Conservation (phyloP, 2,113 vertebrate genomes). For the Sceloporus undulatus region DNA sequence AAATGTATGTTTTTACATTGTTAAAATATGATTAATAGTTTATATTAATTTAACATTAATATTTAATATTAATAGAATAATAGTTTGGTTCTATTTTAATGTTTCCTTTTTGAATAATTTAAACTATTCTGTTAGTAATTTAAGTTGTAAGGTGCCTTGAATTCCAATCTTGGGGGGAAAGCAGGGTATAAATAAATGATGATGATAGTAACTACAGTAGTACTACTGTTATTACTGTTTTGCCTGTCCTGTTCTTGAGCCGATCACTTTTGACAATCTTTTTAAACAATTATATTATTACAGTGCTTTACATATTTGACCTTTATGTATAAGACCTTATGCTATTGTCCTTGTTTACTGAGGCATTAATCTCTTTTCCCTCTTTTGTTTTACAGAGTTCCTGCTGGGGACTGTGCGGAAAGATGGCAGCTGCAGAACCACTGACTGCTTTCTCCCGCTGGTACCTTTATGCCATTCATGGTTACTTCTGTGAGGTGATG, state of each 20-base stretch:
- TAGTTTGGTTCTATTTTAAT: too few relatives aligned
- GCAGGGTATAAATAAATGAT: too few relatives aligned
- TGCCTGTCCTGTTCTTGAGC: neutral
- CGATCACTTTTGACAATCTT: neutral
- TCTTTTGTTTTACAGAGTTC: constrained; percentile 60
- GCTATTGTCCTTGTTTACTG: neutral
- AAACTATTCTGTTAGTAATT: too few relatives aligned
- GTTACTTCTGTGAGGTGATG: constrained; percentile 99
- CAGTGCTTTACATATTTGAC: neutral
- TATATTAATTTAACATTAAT: too few relatives aligned
- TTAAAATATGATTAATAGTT: too few relatives aligned
- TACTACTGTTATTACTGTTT: too few relatives aligned
- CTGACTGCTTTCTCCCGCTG: constrained; percentile 93
- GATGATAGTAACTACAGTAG: too few relatives aligned
- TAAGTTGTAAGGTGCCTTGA: too few relatives aligned
- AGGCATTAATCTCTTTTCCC: neutral
- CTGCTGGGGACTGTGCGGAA: constrained; percentile 56
- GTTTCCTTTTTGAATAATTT: too few relatives aligned
- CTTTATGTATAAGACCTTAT: neutral
- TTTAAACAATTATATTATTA: neutral
- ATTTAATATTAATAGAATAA: too few relatives aligned
- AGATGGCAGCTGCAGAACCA: constrained; percentile 85
- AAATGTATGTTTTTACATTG: too few relatives aligned
- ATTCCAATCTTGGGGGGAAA: too few relatives aligned
- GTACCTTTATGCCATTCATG: constrained; percentile 98